Conservation (phyloP, 2,797 vertebrate species). For the Eptatretus atami region DNA sequence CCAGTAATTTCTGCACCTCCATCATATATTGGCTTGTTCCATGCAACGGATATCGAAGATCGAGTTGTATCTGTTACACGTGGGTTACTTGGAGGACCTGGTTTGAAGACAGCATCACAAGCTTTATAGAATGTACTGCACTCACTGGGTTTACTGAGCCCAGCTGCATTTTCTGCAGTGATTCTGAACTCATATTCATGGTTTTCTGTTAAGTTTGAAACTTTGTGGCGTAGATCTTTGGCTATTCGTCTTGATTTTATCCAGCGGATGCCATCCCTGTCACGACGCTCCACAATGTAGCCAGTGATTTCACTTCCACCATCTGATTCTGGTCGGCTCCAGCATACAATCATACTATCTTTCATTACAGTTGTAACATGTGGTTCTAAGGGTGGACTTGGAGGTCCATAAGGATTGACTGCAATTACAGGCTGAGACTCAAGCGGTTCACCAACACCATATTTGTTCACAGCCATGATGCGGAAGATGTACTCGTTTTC, state of each 20-base stretch:
- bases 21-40: slow-evolving; percentile 89
- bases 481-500: slow-evolving; percentile 95
- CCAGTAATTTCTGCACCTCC: slow-evolving; percentile 81
- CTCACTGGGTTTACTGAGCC: slow-evolving; percentile 45
- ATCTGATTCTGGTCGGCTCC: slow-evolving; percentile 59
- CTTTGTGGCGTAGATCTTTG: slow-evolving; percentile 63
- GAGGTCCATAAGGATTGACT: slow-evolving; percentile 47
- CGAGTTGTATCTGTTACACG: slow-evolving; percentile 66
- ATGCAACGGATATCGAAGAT: slow-evolving; percentile 79
- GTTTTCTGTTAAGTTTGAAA: slow-evolving; percentile 35
- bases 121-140: slow-evolving; percentile 60
- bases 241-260: slow-evolving; percentile 64
- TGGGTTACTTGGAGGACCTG: slow-evolving; percentile 63
- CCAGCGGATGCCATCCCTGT: slow-evolving; percentile 53
- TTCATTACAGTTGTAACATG: slow-evolving; percentile 66
- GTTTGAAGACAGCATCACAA: slow-evolving; percentile 44
- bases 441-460: slow-evolving; percentile 55
- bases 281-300: slow-evolving; percentile 66
- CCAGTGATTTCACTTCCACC: slow-evolving; percentile 64
- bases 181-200: slow-evolving; percentile 88
- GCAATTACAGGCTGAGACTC: slow-evolving; percentile 55
- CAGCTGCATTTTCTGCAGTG: slow-evolving; percentile 67
- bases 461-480: slow-evolving; percentile 93
- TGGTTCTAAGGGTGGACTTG: slow-evolving; percentile 53
- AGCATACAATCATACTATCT: slow-evolving; percentile 76